Conservation (phyloP, 64 coral and sea anemone species). For the Montipora capricornis region DNA sequence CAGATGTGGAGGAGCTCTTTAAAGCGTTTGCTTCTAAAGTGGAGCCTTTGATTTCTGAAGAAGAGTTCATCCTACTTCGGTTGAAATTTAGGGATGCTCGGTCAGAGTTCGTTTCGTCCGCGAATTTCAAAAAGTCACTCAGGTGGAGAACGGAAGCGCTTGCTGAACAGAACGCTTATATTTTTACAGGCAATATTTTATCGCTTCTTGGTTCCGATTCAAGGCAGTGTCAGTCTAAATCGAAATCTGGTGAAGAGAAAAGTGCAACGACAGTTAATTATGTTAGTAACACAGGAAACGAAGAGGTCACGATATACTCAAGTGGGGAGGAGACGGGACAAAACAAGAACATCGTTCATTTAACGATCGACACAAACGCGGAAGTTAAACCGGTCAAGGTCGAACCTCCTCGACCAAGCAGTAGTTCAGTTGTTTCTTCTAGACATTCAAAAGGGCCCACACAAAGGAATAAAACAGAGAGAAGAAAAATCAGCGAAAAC, state of each 20-base stretch:
- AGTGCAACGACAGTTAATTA: not conserved
- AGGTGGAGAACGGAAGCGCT: constrained; percentile 41
- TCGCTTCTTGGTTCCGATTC: constrained; percentile 27
- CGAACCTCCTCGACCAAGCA: not conserved
- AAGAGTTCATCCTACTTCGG: constrained; percentile 65
- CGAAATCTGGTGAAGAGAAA: not conserved
- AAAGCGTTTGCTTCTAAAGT: constrained; percentile 67
- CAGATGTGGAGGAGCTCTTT: constrained; percentile 75
- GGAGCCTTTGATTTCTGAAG: constrained; percentile 54
- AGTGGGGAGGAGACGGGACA: not conserved
- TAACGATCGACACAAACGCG: not conserved
- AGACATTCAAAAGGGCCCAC: not conserved
- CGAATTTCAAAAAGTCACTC: constrained; percentile 67
- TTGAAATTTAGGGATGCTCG: constrained; percentile 70
- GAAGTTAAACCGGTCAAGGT: not conserved
- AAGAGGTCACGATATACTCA: not conserved
- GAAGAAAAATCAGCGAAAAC: not conserved
- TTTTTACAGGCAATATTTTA: constrained; percentile 63
- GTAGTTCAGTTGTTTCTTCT: not conserved
- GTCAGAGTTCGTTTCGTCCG: constrained; percentile 66
- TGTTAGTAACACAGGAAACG: not conserved
- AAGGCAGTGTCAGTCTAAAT: not conserved
- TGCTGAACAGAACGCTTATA: constrained; percentile 64
- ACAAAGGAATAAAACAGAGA: not conserved
- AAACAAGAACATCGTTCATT: not conserved